A percentile compares a stretch with the other conserved stretches of the same genome.
Conservation (phyloP, 2,797 vertebrate species). For the Oryzias dopingdopingensis region DNA sequence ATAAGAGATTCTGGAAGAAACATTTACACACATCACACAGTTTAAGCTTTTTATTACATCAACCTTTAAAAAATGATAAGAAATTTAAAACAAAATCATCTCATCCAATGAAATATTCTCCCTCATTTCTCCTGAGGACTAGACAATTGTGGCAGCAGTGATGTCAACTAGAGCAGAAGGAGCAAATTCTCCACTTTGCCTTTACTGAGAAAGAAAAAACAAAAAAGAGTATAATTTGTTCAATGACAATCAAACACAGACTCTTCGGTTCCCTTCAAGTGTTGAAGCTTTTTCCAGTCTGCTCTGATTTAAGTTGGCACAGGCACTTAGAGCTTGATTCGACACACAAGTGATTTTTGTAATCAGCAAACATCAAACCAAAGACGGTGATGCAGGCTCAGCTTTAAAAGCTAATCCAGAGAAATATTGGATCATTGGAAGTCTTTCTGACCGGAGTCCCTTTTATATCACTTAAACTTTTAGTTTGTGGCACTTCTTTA, state of each 20-base stretch:
- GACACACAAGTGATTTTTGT: too few species aligned
- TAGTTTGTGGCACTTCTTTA: not conserved
- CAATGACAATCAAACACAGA: constrained; percentile 8
- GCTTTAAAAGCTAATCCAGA: not conserved
- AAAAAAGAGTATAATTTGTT: constrained; percentile 4
- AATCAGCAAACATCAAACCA: constrained; percentile 3
- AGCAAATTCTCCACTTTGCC: constrained; percentile 15
- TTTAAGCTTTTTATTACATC: not conserved
- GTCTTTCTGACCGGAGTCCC: too few species aligned
- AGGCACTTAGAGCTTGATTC: constrained; percentile 23
- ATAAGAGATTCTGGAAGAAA: too few species aligned
- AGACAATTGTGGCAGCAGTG: constrained; percentile 1
- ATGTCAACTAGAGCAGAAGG: constrained; percentile 11
- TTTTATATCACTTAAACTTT: not conserved
- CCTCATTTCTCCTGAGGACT: constrained; percentile 6
- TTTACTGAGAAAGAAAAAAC: constrained; percentile 52
- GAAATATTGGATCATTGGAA: not conserved
- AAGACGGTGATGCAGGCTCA: not conserved
- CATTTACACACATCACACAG: not conserved
- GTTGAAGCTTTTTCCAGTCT: not conserved
- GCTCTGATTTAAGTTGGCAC: constrained; percentile 5
- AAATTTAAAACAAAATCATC: not conserved
- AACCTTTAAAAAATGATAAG: not conserved
- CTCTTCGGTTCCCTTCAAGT: constrained; percentile 26
- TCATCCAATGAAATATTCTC: constrained; percentile 40